These are phyloP conservation scores for Porites cylindrica DNA, from an alignment of 92 coral and sea anemone species.

Conservation along the genomic window DNA sequence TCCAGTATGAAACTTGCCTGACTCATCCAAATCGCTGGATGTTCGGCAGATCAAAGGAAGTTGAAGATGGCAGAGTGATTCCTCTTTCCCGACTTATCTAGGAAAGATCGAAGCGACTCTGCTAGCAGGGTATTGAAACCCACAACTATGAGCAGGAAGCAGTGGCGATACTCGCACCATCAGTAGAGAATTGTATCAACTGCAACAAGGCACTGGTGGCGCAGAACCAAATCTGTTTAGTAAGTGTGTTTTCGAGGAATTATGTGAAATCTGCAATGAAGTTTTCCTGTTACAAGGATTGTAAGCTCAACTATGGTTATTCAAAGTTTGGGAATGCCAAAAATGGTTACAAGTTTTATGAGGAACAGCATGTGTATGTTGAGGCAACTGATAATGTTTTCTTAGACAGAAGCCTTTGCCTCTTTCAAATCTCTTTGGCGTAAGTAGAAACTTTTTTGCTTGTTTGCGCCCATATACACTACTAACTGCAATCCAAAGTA, in stretches of 20 bases:
- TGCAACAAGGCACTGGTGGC: not conserved
- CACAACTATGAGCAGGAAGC: not conserved
- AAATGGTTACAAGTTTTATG: slow-evolving; percentile 28
- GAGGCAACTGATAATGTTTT: slow-evolving; percentile 37
- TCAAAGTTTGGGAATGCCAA: not conserved
- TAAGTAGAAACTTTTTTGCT: slow-evolving; percentile 1
- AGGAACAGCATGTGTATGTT: slow-evolving; percentile 17
- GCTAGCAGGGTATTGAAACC: too few species aligned
- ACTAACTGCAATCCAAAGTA: too few species aligned
- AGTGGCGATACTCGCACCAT: not conserved
- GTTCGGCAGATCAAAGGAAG: too few species aligned
- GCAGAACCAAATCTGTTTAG: not conserved
- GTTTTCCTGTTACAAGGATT: slow-evolving; percentile 15
- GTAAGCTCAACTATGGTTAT: not conserved
- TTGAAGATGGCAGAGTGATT: too few species aligned
- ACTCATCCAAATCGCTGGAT: too few species aligned
- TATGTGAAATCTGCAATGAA: slow-evolving; percentile 17
- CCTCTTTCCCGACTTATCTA: too few species aligned
- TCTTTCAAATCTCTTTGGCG: slow-evolving; percentile 36
- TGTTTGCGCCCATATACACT: too few species aligned
- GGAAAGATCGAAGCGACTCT: too few species aligned
- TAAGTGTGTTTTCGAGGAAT: not conserved
- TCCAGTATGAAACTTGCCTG: too few species aligned
- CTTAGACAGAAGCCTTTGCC: slow-evolving; percentile 37
- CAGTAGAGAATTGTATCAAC: not conserved